These are phyloP conservation scores for Uropetala carovei DNA, from an alignment of 2,888 invertebrate genomes.

Conservation along the genomic window DNA sequence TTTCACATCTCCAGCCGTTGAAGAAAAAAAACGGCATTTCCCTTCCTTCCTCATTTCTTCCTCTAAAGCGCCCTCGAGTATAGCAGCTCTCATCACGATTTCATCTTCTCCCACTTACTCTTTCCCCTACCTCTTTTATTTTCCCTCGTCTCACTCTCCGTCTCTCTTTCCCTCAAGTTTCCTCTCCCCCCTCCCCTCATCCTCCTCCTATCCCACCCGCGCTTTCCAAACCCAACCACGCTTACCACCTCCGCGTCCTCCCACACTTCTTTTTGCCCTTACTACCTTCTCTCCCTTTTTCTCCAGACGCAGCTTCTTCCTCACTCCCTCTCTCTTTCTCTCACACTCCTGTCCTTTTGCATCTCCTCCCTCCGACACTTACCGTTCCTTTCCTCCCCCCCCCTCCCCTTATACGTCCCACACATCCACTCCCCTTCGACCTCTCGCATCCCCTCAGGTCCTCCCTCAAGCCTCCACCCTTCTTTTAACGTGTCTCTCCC, in stretches of 20 bases:
- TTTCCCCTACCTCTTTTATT: neutral
- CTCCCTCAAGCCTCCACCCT: neutral
- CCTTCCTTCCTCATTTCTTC: neutral
- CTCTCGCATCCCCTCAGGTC: neutral
- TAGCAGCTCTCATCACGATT: conserved; percentile 28
- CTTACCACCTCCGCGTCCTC: neutral
- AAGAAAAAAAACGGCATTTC: conserved; percentile 20
- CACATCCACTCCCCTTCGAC: neutral
- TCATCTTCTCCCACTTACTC: neutral
- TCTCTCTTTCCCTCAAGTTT: neutral
- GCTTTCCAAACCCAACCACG: neutral
- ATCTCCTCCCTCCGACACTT: neutral
- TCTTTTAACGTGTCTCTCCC: neutral
- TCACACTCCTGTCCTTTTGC: neutral
- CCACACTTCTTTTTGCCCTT: too few species aligned
- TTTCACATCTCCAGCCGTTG: conserved; percentile 8
- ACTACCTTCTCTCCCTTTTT: neutral
- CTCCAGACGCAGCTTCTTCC: neutral
- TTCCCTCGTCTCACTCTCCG: neutral
- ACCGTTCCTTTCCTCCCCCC: neutral
- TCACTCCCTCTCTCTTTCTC: neutral
- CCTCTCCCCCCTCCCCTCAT: neutral
- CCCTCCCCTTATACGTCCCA: neutral
- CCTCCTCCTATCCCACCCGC: neutral
- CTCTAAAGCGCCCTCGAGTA: conserved; percentile 21